Evolutionary conservation across 1,140 invertebrate genomes (phyloP), one percentile per base, ranked within the genome.

Genomic region (Ceratina calcarata): DNA sequence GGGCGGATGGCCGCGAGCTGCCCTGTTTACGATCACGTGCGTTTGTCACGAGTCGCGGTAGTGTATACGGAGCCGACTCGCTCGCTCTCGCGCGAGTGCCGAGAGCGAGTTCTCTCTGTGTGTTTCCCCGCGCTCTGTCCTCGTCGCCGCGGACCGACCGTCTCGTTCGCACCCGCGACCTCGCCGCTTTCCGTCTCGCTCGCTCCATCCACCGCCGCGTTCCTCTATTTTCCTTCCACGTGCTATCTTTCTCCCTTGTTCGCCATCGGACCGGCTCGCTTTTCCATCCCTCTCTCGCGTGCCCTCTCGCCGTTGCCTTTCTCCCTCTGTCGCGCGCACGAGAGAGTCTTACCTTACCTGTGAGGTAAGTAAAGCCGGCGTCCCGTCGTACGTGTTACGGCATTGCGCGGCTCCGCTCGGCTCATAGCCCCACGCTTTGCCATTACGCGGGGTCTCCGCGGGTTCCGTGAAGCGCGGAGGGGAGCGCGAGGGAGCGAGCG

Each of bases 351-450:
- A 93, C 92, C 91, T 92, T 45, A 45, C 37, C 37, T 16, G 91
- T 91, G 91, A 91, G 90, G 91, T 93, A 93, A 93, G 91, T 93
- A 91, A 92, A 91, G 89, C 87, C 89, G 88, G 89, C 90, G 87
- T 85, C 85, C 83, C 84, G 84, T 89, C 87, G 89, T 86, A 87
- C 89, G 88, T 90, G 90, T 93, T 93, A 93, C 91, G 90, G 91
- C 91, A 93, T 91, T 91, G 90, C 81, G 72, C 91, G 91, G 90
- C 86, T 91, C 90, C 12, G 85, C 82, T 78, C 74, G 83, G 79
- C 66, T 62, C 78, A 55, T 61, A 70, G 70, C 69, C 82, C 62
- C 73, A 58, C 82, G 68, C 65, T 82, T 53, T 69, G 27, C 71
- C 62, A 80, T 69, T 69, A 68, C 77, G 62, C 78, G 69, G 78